Percentiles rank a stretch among this genome's conserved stretches.
phyloP scores from a whole-genome alignment of 2,113 vertebrate genomes.

The Damaliscus lunatus region DNA sequence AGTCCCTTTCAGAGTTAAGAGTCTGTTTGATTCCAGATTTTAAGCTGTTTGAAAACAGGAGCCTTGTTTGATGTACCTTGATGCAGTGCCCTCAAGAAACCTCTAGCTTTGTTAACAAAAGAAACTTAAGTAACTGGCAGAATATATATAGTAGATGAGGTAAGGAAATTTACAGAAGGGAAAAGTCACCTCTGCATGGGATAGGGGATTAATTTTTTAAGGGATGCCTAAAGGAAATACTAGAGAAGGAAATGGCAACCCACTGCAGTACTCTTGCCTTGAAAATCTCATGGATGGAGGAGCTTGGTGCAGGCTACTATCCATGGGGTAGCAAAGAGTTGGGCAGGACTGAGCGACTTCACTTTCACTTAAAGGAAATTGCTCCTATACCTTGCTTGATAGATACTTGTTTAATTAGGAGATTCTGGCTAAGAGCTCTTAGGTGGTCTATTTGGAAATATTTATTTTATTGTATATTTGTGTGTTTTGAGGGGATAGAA shows the following conservation, averaged over 20 bases:
- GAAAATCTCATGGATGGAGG: no score
- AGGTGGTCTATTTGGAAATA: neutral
- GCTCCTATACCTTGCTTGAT: neutral
- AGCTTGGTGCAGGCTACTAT: no score
- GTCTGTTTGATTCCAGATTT: neutral
- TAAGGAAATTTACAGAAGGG: neutral
- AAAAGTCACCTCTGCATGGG: neutral
- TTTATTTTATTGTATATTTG: neutral
- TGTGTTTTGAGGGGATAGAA: neutral
- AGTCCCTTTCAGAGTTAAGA: neutral
- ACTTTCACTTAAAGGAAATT: neutral
- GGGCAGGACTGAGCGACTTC: no score
- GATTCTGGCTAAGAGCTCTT: neutral
- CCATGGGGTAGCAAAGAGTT: no score
- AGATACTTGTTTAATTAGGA: neutral
- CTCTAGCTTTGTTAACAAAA: neutral
- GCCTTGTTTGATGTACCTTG: neutral
- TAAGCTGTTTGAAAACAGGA: neutral
- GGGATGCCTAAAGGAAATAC: neutral
- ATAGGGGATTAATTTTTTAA: neutral
- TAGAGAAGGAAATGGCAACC: no score
- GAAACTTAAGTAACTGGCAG: neutral
- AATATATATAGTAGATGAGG: neutral
- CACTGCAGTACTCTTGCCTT: no score
- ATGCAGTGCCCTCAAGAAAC: neutral